Base-by-base conservation (phyloP, 1,140 invertebrate genomes). In the Phymorhynchus buccinoides region DNA sequence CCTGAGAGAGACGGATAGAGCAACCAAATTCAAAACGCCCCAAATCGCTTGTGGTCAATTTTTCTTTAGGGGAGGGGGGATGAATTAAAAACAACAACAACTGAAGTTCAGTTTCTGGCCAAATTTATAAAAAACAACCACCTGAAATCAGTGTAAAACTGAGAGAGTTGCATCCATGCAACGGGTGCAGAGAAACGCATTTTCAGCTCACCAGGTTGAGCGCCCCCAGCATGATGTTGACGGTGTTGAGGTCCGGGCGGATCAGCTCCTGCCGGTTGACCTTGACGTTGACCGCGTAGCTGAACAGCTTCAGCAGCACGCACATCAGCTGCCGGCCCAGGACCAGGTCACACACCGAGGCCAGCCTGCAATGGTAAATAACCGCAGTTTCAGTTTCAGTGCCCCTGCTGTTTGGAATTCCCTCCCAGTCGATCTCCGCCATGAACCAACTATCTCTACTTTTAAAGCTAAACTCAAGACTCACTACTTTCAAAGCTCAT, bases 261-360 rank as follows among this genome's bases (percentile, higher is more conserved):
- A 95, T 93, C 71, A 95, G 87, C 52, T 93, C 90, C 73, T 93
- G 88, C 77, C 95, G 89, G 85, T 95, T 95, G 37, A 89, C 90
- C 86, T 94, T 93, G 42, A 95, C 94, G 93, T 98, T 98, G 1
- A 97, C 95, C 88, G 96, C 96, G 80, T 97, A 95, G 52, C 96
- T 94, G 89, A 98, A 96, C 27, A 98, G 91, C 93, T 98, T 98
- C 2, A 98, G 92, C 6, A 98, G 92, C 6, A 98, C 97, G 88
- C 96, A 96, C 68, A 98, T 95, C 32, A 98, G 92, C 56, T 97
- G 96, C 88, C 96, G 95, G 3, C 96, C 96, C 77, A 96, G 93
- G 14, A 92, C 90, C 7, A 97, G 95, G 87, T 96, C 96, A 87
- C 95, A 95, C 88, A 96, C 95, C 7, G 95, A 94, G 30, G 95